Evolutionary conservation across 1,140 invertebrate genomes (phyloP).

Genomic region (Drosophila pseudoananassae): DNA sequence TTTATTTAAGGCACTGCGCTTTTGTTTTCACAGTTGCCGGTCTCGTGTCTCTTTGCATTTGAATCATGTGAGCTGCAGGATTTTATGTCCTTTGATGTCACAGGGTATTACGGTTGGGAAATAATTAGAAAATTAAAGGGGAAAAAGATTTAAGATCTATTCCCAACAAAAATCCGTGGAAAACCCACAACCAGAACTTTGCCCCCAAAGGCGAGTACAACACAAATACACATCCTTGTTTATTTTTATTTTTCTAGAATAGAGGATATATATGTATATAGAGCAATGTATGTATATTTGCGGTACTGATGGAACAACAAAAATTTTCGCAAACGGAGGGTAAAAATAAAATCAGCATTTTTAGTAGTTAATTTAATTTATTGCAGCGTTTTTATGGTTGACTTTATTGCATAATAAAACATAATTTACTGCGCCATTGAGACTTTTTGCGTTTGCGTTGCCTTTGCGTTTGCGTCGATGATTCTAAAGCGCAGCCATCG

Average conservation of each 20-base stretch:
- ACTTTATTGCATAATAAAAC: constrained; percentile 84
- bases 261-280: constrained; percentile 6
- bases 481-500: constrained; percentile 76
- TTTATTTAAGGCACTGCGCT: constrained; percentile 74
- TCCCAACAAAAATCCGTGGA: neutral
- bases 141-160: neutral
- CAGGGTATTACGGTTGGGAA: neutral
- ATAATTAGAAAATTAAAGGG: constrained; percentile 21
- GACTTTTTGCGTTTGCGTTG: constrained; percentile 78
- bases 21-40: constrained; percentile 44
- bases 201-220: constrained; percentile 11
- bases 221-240: constrained; percentile 28
- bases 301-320: constrained; percentile 10
- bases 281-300: constrained; percentile 4
- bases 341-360: constrained; percentile 83
- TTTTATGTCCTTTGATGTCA: constrained; percentile 33
- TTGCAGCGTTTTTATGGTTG: constrained; percentile 84
- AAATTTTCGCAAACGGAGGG: constrained; percentile 54
- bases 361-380: constrained; percentile 84
- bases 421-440: constrained; percentile 84
- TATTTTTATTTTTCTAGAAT: constrained; percentile 16
- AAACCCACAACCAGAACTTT: constrained; percentile 20
- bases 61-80: constrained; percentile 47
- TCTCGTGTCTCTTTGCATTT: constrained; percentile 31
- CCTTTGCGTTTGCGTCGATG: constrained; percentile 76